Conservation (phyloP, 2,888 invertebrate species). For the Drosophila fungiperda region DNA sequence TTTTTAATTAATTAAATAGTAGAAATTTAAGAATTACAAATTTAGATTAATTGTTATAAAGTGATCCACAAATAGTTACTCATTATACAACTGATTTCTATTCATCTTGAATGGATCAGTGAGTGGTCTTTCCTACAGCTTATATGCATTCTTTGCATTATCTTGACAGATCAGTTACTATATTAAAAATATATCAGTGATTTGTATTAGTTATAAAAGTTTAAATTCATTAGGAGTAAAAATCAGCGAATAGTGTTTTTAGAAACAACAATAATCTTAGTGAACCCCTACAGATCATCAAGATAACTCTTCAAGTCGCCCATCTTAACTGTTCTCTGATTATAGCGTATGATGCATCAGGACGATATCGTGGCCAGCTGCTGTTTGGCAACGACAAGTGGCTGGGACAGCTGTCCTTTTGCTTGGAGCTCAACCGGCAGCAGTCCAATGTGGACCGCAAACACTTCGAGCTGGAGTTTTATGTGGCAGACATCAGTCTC, state of each 20-base stretch:
- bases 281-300: not conserved
- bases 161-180: not conserved
- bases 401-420: conserved; percentile 90
- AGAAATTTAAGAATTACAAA: not conserved
- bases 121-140: not conserved
- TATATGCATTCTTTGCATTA: not conserved
- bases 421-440: conserved; percentile 87
- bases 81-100: not conserved
- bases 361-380: conserved; percentile 91
- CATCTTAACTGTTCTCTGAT: not conserved
- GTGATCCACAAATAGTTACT: not conserved
- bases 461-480: conserved; percentile 83
- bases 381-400: conserved; percentile 93
- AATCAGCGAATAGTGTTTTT: not conserved
- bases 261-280: not conserved
- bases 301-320: not conserved
- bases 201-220: not conserved
- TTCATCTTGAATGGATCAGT: not conserved
- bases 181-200: not conserved
- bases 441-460: conserved; percentile 71
- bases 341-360: conserved; percentile 92
- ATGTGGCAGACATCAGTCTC: conserved; percentile 77
- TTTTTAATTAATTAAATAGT: not conserved
- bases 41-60: not conserved
- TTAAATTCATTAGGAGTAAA: not conserved